These are phyloP conservation scores for Hyalella azteca DNA, from an alignment of 2,888 invertebrate species.

Conservation along the genomic window DNA sequence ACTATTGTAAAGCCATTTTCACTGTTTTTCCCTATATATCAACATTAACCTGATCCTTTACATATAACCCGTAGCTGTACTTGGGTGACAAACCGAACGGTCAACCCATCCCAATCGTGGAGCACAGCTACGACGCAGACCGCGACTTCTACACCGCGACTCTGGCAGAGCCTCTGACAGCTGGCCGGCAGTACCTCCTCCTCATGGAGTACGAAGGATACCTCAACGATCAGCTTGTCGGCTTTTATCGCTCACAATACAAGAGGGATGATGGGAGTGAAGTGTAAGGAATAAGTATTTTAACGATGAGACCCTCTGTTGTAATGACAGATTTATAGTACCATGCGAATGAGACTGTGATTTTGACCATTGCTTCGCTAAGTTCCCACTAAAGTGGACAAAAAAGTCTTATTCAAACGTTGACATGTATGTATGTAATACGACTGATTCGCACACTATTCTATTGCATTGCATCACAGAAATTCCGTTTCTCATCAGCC, in stretches of 20 bases:
- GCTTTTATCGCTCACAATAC: conserved; percentile 85
- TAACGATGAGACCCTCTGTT: too few species aligned
- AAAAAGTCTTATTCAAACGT: too few species aligned
- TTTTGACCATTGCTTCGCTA: too few species aligned
- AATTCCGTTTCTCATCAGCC: too few species aligned
- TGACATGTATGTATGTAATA: too few species aligned
- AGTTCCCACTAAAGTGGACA: too few species aligned
- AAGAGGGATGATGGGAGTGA: conserved; percentile 72
- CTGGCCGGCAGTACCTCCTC: conserved; percentile 72
- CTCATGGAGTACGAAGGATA: conserved; percentile 64
- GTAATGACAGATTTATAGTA: too few species aligned
- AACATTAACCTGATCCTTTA: conserved; percentile 58
- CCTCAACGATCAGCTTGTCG: conserved; percentile 67
- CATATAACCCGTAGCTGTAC: conserved; percentile 73
- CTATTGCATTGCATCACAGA: too few species aligned
- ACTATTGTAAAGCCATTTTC: background rate
- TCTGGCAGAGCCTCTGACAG: conserved; percentile 68
- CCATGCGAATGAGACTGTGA: too few species aligned
- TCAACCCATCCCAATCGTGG: conserved; percentile 22
- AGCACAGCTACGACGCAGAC: conserved; percentile 51
- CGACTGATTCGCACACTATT: too few species aligned
- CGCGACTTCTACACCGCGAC: conserved; percentile 75
- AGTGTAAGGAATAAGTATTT: conserved; percentile 62
- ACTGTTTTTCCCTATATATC: background rate
- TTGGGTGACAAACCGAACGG: conserved; percentile 65